Evolutionary conservation across 2,113 vertebrate species (phyloP).

Genomic region (Campylomormyrus numenius): DNA sequence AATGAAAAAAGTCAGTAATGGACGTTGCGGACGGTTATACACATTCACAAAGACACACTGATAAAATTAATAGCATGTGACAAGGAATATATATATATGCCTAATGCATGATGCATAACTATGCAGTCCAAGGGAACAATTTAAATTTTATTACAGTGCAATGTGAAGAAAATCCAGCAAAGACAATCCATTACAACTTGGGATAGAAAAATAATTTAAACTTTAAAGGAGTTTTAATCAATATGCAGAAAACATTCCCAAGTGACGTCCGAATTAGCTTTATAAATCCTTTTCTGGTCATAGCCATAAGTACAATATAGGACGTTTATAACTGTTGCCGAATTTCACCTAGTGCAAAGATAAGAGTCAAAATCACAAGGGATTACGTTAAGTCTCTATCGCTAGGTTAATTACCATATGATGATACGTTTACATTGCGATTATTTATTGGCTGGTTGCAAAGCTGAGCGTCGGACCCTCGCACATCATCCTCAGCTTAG

Average conservation of each 20-base stretch:
- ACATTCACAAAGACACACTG: background rate
- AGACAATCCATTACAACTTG: constrained; percentile 19
- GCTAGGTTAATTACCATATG: background rate
- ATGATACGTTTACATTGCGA: background rate
- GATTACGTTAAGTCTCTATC: background rate
- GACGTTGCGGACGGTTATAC: background rate
- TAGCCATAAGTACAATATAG: background rate
- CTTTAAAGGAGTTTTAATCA: constrained; percentile 20
- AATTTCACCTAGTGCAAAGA: background rate
- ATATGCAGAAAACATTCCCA: constrained; percentile 4
- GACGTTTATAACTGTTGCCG: background rate
- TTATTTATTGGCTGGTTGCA: background rate
- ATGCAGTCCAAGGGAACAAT: background rate
- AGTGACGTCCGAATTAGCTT: background rate
- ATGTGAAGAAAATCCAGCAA: constrained; percentile 11
- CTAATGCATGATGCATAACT: background rate
- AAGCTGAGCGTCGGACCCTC: background rate
- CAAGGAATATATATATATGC: background rate
- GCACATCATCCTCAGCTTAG: background rate
- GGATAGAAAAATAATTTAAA: constrained; percentile 10
- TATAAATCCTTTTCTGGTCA: background rate
- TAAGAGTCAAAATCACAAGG: background rate
- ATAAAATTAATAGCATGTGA: background rate
- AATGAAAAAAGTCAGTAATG: background rate
- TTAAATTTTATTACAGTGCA: background rate